Evolutionary conservation across 2,113 vertebrate species (phyloP), one percentile per base, ranked within the genome.

Genomic region (Numenius arquata): DNA sequence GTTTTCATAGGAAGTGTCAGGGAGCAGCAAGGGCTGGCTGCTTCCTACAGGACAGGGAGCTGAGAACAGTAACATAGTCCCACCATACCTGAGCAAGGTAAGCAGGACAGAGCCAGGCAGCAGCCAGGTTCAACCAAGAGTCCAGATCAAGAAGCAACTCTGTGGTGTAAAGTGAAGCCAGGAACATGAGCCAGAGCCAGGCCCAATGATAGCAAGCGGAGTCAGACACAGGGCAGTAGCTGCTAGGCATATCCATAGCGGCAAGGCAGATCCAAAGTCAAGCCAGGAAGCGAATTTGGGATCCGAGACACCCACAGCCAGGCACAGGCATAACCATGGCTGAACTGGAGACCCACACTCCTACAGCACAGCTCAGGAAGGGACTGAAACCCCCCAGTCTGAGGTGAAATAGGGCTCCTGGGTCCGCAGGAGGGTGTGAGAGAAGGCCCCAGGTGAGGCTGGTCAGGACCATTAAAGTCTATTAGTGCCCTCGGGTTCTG

Each of bases 161-260:
- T 2, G 0, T 3, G 3, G 4, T 5, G 3, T 9, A 23, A 77
- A 14, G 6, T 47, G 23, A 76, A 68, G 27, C 11, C 47, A 73
- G 34, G 16, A 59, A 48, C 0, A 0, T 1, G 7, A 62, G 10
- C 4, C 30, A 20, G 16, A 20, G 58, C 7, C 19, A 23, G 20
- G 11, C 22, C 7, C 17, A 30, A 6, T 0, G 3, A 48, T 1
- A 67, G 45, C 43, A 66, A 27, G 6, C 10, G 43, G 38, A 17
- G 15, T 12, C 34, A 58, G 47, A 26, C 8, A 20, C 32, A 59
- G n/a, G 13, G 40, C 45, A 16, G 45, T 2, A 16, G 55, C 12
- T 25, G 3, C n/a, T 11, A 18, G 12, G 21, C 15, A 65, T 0
- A 0, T 8, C 45, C 29, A 2, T 0, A 5, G 19, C 0, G 1